Evolutionary conservation across 2,113 vertebrate genomes (phyloP), one percentile per base, ranked within the genome.

Genomic region (Excalfactoria chinensis): DNA sequence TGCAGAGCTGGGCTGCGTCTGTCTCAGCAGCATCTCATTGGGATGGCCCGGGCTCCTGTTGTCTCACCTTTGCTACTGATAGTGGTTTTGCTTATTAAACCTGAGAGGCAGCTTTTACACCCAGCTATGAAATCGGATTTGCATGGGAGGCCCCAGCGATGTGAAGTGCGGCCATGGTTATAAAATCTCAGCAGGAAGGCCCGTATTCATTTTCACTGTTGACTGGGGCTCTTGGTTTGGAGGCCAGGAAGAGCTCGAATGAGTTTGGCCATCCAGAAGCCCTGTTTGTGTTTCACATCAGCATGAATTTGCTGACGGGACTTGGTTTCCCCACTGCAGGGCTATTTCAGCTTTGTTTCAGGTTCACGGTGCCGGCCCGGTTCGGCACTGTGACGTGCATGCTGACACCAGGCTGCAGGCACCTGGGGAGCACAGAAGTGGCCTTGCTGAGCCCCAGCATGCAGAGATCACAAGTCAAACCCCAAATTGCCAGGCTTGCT

Each of bases 1-100:
- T 25, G 0, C 0, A 0, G 59, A 21, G 59, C 32, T 19, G 22
- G n/a, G 30, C 30, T 59, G 17, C 3, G 34, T 0, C 4, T 40
- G 46, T 13, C 51, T 35, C 1, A 37, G 37, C 9, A 22, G 53
- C 13, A 1, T 21, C 72, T 83, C 8, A 7, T 21, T 3, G 2
- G 48, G 40, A 13, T 13, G 7, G 19, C 49, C 1, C 4, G 23
- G 26, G 0, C 20, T 9, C 25, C 69, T 14, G 2, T 8, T 3
- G 0, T 25, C 55, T 70, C 76, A 64, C 53, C 93, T 77, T n/a
- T 30, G 64, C 78, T 85, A 13, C 77, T 7, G 43, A 30, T 60
- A 10, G n/a, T 11, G 55, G 7, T 1, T 67, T 60, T 34, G 56
- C 34, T 46, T n/a, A 2, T 35, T 34, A 32, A 60, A 19, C 25